A percentile compares a stretch with the other conserved stretches of the same genome.
Conservation (phyloP, 2,113 vertebrate species). For the Antigone vipio region DNA sequence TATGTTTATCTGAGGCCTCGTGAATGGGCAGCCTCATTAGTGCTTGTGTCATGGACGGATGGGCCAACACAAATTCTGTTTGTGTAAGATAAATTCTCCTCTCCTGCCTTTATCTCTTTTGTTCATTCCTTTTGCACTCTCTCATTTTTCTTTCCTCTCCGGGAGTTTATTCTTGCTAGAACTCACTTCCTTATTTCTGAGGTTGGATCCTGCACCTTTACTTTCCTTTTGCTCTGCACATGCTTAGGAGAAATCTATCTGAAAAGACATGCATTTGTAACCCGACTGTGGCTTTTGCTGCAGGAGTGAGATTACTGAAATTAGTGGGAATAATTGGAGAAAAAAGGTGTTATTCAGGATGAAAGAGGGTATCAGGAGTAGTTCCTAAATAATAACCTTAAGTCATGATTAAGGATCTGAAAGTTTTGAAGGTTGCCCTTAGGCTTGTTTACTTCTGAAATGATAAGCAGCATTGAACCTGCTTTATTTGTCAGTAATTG, state of each 20-base stretch:
- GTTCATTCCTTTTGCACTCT: not conserved
- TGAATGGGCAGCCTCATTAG: constrained; percentile 38
- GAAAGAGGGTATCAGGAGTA: not conserved
- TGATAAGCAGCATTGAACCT: not conserved
- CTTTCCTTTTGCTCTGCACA: not conserved
- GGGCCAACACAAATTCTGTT: constrained; percentile 47
- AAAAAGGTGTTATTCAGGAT: not conserved
- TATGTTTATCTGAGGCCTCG: constrained; percentile 14
- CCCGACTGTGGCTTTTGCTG: not conserved
- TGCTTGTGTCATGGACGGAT: constrained; percentile 29
- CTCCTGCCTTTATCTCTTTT: constrained; percentile 6
- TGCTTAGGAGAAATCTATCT: not conserved
- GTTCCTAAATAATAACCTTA: not conserved
- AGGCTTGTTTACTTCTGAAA: not conserved
- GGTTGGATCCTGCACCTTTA: not conserved
- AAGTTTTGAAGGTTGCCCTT: not conserved
- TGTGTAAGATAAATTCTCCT: constrained; percentile 38
- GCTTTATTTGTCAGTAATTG: not conserved
- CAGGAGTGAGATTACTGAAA: not conserved
- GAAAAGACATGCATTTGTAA: not conserved
- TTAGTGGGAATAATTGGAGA: not conserved
- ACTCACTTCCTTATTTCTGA: not conserved
- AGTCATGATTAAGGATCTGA: not conserved
- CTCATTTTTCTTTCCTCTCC: not conserved
- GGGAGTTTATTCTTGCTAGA: not conserved